These are phyloP conservation scores for Tinamus major DNA, from an alignment of 2,797 vertebrate species.

Conservation along the genomic window DNA sequence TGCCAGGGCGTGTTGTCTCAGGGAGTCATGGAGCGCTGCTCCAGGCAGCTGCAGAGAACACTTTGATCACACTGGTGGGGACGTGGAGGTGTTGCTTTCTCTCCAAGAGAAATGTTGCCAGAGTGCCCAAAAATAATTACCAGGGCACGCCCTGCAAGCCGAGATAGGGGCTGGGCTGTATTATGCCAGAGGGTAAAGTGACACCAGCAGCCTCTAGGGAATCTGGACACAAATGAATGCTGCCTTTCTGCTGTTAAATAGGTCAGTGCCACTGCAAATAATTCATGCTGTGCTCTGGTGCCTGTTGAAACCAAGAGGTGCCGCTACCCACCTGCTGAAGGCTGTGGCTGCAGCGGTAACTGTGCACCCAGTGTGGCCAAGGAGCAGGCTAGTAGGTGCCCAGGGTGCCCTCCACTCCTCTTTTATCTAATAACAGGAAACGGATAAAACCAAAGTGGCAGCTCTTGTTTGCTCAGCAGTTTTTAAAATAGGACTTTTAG, in stretches of 20 bases:
- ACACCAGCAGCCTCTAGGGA: conserved; percentile 28
- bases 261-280: conserved; percentile 55
- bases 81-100: background rate
- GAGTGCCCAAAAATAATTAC: background rate
- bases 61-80: background rate
- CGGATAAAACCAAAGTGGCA: background rate
- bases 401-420: background rate
- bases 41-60: background rate
- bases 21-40: background rate
- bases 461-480: conserved; percentile 4
- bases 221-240: conserved; percentile 8
- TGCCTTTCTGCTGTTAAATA: conserved; percentile 53
- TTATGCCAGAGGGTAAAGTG: conserved; percentile 20
- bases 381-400: background rate
- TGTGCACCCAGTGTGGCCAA: background rate
- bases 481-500: conserved; percentile 33
- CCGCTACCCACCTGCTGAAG: conserved; percentile 33
- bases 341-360: background rate
- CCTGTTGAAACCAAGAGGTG: background rate
- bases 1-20: accelerated
- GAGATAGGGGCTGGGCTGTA: background rate
- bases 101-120: background rate
- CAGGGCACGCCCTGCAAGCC: background rate
- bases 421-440: background rate
- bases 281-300: conserved; percentile 49